phyloP scores from a whole-genome alignment of 2,113 vertebrate genomes.

The Rhadina sibilatrix region DNA sequence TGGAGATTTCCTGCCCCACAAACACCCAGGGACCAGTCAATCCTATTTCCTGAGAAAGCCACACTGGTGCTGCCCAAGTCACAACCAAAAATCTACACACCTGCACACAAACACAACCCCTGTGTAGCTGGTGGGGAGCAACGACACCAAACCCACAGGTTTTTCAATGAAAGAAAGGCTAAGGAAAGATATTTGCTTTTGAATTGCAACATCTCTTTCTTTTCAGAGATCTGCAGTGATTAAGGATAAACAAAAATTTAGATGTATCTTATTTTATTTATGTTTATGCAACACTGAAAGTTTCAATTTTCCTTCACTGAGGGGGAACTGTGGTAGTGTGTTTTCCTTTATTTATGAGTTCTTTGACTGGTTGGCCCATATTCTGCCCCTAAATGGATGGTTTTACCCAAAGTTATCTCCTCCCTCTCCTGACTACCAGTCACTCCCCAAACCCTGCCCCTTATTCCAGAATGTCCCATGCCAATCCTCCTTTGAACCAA shows the following conservation, averaged over 20 bases:
- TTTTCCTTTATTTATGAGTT: too few relatives aligned
- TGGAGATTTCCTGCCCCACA: neutral
- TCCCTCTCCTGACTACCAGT: neutral
- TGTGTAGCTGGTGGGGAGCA: neutral
- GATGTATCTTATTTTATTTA: slow-evolving; percentile 34
- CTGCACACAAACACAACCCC: neutral
- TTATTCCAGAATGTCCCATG: neutral
- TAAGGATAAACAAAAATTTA: slow-evolving; percentile 37
- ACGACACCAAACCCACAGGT: neutral
- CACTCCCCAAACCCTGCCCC: neutral
- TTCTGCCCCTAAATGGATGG: neutral
- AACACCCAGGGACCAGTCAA: neutral
- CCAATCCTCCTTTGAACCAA: neutral
- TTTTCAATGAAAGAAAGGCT: neutral
- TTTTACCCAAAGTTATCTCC: neutral
- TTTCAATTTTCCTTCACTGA: slow-evolving; percentile 35
- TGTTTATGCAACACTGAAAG: slow-evolving; percentile 4
- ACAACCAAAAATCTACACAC: neutral
- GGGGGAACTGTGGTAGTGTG: neutral
- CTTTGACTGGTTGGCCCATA: too few relatives aligned
- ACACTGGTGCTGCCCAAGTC: neutral
- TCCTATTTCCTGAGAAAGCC: neutral
- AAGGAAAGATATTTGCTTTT: neutral
- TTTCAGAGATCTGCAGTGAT: slow-evolving; percentile 8
- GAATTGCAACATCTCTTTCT: neutral